Base-by-base conservation (phyloP, 2,113 vertebrate species). In the Chunga burmeisteri region DNA sequence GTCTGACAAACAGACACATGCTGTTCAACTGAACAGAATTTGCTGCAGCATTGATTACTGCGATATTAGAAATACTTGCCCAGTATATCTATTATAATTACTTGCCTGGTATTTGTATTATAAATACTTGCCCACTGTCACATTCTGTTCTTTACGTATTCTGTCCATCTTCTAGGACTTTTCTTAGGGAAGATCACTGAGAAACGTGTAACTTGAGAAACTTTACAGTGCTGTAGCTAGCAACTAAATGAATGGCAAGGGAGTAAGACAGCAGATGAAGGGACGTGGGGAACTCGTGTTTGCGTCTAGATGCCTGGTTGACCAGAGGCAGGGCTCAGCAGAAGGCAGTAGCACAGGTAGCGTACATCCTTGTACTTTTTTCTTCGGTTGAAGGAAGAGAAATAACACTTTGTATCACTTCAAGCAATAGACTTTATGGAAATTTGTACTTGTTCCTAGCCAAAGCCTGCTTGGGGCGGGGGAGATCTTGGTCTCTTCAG, bases 251-350 rank as follows among this genome's bases (percentile, higher is more conserved):
- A 49, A 15, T 20, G 8, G 18, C 16, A 58, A 49, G 50, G 42
- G 52, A 36, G 25, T 4, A 7, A 7, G 16, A 22, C 13, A 58
- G 44, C 18, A 16, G 38, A 9, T 17, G 40, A 36, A 36, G 11
- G 42, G 72, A 26, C 1, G 0, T 6, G 47, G 30, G 30, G 34
- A 52, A 2, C 34, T 22, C 3, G 0, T 22, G 6, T 32, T 26
- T n/a, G 36, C 16, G 15, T 40, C 7, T n/a, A 19, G 34, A 15
- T 47, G 7, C 44, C 40, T 16, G 27, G 71, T 2, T 56, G 59
- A 30, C 66, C 29, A 8, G 86, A 53, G 30, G 34, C 59, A 63
- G 32, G 23, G 46, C 50, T 18, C 6, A 34, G 52, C 74, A 53
- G 27, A 30, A 56, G 17, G 10, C 5, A 16, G 12, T 15, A 4